Conservation (phyloP, 2,113 vertebrate species). For the Megaceryle torquata region DNA sequence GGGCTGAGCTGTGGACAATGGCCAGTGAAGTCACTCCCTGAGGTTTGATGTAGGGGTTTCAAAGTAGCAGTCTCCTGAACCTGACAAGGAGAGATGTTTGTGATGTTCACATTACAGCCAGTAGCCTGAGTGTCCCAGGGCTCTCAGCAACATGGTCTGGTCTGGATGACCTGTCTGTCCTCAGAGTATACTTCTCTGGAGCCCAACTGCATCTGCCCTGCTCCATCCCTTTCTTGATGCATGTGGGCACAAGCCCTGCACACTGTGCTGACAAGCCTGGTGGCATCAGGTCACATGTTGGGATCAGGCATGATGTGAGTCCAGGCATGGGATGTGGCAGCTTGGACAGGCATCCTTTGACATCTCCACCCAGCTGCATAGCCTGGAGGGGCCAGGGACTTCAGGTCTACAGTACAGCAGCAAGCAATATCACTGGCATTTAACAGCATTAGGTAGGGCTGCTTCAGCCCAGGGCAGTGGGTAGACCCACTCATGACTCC, state of each 20-base stretch:
- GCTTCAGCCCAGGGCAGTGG: not conserved
- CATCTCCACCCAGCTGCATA: not conserved
- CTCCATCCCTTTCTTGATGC: not conserved
- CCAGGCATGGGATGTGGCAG: not conserved
- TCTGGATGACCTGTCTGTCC: not conserved
- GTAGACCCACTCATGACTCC: not conserved
- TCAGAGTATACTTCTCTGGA: not conserved
- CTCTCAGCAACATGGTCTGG: fast-evolving
- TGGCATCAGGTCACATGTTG: not conserved
- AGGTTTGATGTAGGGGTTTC: not conserved
- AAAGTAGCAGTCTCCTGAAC: not conserved
- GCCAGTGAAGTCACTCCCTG: fast-evolving
- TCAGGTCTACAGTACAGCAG: not conserved
- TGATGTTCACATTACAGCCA: not conserved
- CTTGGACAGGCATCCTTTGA: fast-evolving
- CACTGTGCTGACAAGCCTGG: not conserved
- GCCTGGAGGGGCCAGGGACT: fast-evolving
- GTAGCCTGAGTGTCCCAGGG: not conserved
- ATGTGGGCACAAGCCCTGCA: not conserved
- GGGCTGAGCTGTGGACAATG: not conserved
- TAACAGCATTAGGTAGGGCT: not conserved
- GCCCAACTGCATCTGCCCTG: not conserved
- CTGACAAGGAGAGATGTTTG: not conserved
- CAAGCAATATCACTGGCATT: not conserved
- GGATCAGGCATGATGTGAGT: not conserved